These are phyloP conservation scores for Polypterus bichir DNA, from an alignment of 2,113 vertebrate genomes.

Conservation along the genomic window DNA sequence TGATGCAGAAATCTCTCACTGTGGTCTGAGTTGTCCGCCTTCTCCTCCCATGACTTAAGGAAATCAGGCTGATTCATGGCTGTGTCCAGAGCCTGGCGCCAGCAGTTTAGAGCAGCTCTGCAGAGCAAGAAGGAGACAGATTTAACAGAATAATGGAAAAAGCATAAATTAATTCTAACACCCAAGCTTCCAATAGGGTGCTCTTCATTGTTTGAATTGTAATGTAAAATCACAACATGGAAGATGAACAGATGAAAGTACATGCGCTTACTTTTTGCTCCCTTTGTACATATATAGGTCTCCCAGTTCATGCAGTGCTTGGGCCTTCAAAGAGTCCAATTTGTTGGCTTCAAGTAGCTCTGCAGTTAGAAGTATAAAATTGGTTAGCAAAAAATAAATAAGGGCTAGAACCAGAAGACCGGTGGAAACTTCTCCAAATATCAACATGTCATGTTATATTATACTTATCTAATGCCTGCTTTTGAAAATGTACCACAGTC, in stretches of 20 bases:
- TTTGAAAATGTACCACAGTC: too few relatives aligned
- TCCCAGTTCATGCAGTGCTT: constrained; percentile 76
- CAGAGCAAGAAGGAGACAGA: constrained; percentile 5
- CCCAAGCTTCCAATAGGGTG: too few relatives aligned
- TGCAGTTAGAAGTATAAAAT: constrained; percentile 32
- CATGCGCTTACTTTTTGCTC: constrained; percentile 59
- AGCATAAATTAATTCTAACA: too few relatives aligned
- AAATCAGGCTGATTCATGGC: constrained; percentile 52
- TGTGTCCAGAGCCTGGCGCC: constrained; percentile 76
- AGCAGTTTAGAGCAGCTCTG: constrained; percentile 71
- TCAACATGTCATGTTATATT: too few relatives aligned
- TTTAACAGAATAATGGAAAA: too few relatives aligned
- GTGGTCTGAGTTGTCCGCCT: constrained; percentile 37
- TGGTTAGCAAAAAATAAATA: too few relatives aligned
- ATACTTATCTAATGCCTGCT: too few relatives aligned
- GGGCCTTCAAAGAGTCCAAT: constrained; percentile 60
- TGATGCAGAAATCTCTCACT: constrained; percentile 58
- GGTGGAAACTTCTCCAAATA: too few relatives aligned
- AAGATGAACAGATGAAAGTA: background rate
- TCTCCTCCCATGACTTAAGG: constrained; percentile 67
- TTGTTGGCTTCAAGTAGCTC: constrained; percentile 61
- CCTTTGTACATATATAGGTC: constrained; percentile 67
- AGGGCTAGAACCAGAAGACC: too few relatives aligned
- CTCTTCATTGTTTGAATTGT: too few relatives aligned
- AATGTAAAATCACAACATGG: too few relatives aligned